Evolutionary conservation across 1,140 invertebrate genomes (phyloP), one percentile per base, ranked within the genome.

Genomic region (Eumaeus atala): DNA sequence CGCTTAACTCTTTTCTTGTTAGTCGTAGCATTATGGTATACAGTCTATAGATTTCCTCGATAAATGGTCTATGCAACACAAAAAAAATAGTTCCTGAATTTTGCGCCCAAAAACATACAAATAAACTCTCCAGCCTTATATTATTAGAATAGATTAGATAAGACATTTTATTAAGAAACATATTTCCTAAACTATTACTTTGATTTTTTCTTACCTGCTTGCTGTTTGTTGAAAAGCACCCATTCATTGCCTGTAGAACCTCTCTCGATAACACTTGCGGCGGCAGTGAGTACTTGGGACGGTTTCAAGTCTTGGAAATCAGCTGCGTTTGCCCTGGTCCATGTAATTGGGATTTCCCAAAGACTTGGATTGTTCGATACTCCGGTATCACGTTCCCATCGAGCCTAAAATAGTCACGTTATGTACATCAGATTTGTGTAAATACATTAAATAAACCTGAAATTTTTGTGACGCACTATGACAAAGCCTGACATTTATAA

Each of bases 181-280:
- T 48, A 48, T 33, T 48, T 21, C 18, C 17, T 47, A 16, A 9
- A 17, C 9, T 47, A 10, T 17, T 9, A 14, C 10, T 18, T 6
- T 47, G 9, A 16, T 42, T 3, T 1, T 47, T 16, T 38, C 56
- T 72, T 66, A 89, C 88, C 89, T 51, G 77, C 73, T 70, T 87
- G 72, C 66, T 89, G 86, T 51, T 88, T 76, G 51, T 90, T 90
- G 48, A 90, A 81, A 28, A 90, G 72, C 16, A 89, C 75, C 89
- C 89, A 90, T 55, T 89, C 87, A 4, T 76, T 35, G 0, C 77
- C 69, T 55, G 66, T 65, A 10, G 85, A 72, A 18, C 77, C 81
- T 40, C 77, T 66, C 3, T 88, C 61, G 14, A 77, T 75, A 9
- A 76, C 53, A 17, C 67, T 70, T 4, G 59, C 48, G 14, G 70